These are phyloP conservation scores for Phataginus tricuspis DNA, from an alignment of 2,797 vertebrate species.

Conservation along the genomic window DNA sequence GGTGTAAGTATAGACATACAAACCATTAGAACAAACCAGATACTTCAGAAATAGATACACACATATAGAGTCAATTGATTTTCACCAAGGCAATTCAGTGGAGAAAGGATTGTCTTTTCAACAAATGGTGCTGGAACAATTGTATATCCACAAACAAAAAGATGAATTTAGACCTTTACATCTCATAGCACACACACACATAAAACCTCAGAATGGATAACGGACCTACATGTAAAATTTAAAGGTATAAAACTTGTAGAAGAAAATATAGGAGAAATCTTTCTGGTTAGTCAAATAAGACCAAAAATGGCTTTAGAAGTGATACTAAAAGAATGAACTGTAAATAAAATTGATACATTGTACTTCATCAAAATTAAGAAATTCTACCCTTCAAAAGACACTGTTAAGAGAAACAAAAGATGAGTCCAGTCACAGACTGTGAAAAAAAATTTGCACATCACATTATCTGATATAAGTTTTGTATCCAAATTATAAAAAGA, in stretches of 20 bases:
- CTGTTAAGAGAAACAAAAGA: not conserved
- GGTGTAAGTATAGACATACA: not conserved
- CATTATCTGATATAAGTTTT: not conserved
- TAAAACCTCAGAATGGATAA: not conserved
- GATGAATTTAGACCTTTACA: not conserved
- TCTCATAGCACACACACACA: not conserved
- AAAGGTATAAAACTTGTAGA: not conserved
- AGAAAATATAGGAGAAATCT: not conserved
- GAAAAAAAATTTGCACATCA: not conserved
- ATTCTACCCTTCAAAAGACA: not conserved
- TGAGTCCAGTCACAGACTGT: not conserved
- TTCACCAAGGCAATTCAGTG: not conserved
- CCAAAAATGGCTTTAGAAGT: not conserved
- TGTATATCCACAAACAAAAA: not conserved
- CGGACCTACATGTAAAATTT: not conserved
- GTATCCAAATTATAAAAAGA: not conserved
- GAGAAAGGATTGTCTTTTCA: not conserved
- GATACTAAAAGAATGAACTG: not conserved
- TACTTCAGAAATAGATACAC: not conserved
- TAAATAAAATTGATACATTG: not conserved
- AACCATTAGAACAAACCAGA: not conserved
- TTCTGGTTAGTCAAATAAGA: not conserved
- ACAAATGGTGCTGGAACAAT: not conserved
- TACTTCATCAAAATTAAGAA: not conserved
- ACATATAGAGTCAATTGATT: not conserved